phyloP scores from a whole-genome alignment of 2,888 invertebrate species.

The Leucophora obtusa region DNA sequence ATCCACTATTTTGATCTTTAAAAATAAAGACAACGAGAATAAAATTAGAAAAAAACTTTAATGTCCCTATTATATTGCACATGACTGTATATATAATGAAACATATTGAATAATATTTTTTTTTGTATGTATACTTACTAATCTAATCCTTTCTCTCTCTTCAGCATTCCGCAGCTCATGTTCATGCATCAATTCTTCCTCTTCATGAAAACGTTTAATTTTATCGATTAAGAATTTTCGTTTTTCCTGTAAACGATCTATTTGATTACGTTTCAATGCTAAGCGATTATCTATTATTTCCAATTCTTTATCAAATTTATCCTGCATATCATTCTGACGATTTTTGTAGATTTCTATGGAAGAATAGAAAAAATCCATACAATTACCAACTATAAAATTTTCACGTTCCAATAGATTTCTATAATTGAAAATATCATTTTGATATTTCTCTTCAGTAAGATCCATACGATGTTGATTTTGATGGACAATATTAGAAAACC shows the following conservation, averaged over 20 bases:
- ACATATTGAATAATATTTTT: too few species aligned
- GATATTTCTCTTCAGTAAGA: background rate
- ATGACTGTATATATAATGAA: too few species aligned
- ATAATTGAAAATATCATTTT: conserved; percentile 24
- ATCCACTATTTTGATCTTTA: too few species aligned
- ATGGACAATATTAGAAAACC: conserved; percentile 26
- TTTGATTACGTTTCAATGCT: conserved; percentile 29
- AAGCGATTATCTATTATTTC: conserved; percentile 51
- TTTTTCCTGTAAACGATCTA: conserved; percentile 54
- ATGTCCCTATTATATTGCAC: too few species aligned
- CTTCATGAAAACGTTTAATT: conserved; percentile 60
- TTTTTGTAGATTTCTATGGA: conserved; percentile 53
- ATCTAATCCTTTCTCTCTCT: background rate
- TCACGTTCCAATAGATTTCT: background rate
- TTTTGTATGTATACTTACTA: conserved; percentile 1
- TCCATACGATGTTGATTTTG: conserved; percentile 34
- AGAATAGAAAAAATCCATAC: conserved; percentile 40
- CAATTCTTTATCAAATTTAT: conserved; percentile 40
- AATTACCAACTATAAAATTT: conserved; percentile 25
- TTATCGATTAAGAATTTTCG: conserved; percentile 47
- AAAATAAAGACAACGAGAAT: too few species aligned
- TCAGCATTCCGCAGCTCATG: conserved; percentile 14
- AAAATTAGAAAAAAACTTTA: too few species aligned
- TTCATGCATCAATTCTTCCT: conserved; percentile 38
- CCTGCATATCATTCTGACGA: conserved; percentile 35